Base-by-base conservation (phyloP, 92 coral and sea anemone species). In the Pocillopora grandis region DNA sequence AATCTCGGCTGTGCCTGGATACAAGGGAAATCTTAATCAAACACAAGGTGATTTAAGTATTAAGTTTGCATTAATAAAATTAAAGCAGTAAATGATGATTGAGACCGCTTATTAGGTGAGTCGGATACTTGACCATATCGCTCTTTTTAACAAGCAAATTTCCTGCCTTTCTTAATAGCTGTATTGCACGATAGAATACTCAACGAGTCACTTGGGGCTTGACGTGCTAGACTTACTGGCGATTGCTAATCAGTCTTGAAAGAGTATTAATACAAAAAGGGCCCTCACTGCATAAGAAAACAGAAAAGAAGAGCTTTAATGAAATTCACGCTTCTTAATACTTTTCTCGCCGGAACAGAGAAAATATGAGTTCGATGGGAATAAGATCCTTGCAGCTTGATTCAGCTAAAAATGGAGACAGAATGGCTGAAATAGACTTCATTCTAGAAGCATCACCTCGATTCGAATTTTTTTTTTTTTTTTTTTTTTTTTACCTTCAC, bases 171-270 rank as follows among this genome's bases (percentile, higher is more conserved):
- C 33, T 31, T 49, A 69, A 80, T 19, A 11, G 7, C 19, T 14
- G 27, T 18, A 3, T 56, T 76, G 31, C 35, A 49, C 9, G 52
- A 21, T 64, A 14, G 55, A 64, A 63, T 48, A 18, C 56, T 20
- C 42, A 71, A 62, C 36, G 61, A 72, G 71, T 15, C 69, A 82
- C 79, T 48, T 72, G 42, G 69, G 85, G 77, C 60, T 35, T 81
- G 48, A 68, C 11, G 77, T 13, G 77, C 77, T 70, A 81, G 85
- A 81, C 85, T 70, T 15, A 10, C 57, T 80, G 84, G 84, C 84
- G 84, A 80, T 80, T 61, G 76, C 20, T 79, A 79, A 79, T 79
- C 83, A 64, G 62, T 79, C 42, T 55, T 80, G 75, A 80, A 66
- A 66, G 75, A 80, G 66, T 5, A 64, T 67, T 71, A 58, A 61